Percentiles rank a stretch among this genome's conserved stretches.
phyloP scores from a whole-genome alignment of 2,888 invertebrate species.

The Meandrusa payeni region DNA sequence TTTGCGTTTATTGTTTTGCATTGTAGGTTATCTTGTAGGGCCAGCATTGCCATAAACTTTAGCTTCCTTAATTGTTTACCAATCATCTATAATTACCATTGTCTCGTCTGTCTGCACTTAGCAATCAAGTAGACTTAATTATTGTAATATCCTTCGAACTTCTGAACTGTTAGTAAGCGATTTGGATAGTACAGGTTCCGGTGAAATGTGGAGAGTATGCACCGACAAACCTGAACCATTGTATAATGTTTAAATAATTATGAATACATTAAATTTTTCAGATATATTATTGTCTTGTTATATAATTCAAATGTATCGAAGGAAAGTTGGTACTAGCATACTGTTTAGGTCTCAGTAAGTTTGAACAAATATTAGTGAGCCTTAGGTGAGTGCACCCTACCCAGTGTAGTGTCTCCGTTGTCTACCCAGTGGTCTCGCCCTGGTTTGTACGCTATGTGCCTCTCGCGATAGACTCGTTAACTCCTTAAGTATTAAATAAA shows the following conservation, averaged over 20 bases:
- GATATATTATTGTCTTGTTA: constrained; percentile 82
- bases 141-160: constrained; percentile 48
- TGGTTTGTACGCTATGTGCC: constrained; percentile 31
- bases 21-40: constrained; percentile 29
- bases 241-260: constrained; percentile 77
- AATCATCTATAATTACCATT: constrained; percentile 7
- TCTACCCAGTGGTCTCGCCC: constrained; percentile 28
- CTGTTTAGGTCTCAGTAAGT: constrained; percentile 59
- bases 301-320: constrained; percentile 78
- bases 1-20: constrained; percentile 20
- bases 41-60: constrained; percentile 29
- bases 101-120: constrained; percentile 55
- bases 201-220: constrained; percentile 50
- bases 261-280: constrained; percentile 79
- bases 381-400: constrained; percentile 66
- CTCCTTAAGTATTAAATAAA: constrained; percentile 61
- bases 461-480: constrained; percentile 41
- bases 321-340: constrained; percentile 62
- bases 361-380: constrained; percentile 71
- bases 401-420: constrained; percentile 52
- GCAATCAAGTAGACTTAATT: constrained; percentile 51
- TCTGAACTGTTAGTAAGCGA: constrained; percentile 59
- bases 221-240: constrained; percentile 72
- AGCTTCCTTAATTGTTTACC: constrained; percentile 44
- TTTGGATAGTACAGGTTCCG: constrained; percentile 50